These are phyloP conservation scores for Synanthedon andrenaeformis DNA, from an alignment of 2,888 invertebrate genomes.

Conservation along the genomic window DNA sequence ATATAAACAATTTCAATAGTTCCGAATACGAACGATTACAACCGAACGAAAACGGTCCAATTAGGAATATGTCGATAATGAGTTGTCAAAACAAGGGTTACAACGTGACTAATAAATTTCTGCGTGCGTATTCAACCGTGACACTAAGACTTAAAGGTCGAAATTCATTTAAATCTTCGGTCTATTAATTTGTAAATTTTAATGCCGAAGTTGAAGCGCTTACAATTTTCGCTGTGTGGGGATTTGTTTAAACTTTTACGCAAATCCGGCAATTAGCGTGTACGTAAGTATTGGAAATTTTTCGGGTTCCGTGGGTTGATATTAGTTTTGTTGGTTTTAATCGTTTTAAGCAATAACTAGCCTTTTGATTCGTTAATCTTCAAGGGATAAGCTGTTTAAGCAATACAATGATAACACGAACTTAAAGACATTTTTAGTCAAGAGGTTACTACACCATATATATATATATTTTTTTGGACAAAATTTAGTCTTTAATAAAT, in stretches of 20 bases:
- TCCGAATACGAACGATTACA: constrained; percentile 23
- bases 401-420: too few relatives aligned
- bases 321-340: constrained; percentile 7
- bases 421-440: too few relatives aligned
- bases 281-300: constrained; percentile 16
- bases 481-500: too few relatives aligned
- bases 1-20: constrained; percentile 40
- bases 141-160: background rate
- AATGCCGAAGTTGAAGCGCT: constrained; percentile 63
- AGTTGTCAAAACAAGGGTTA: constrained; percentile 64
- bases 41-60: constrained; percentile 43
- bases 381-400: too few relatives aligned
- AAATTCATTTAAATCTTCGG: background rate
- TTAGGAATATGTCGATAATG: constrained; percentile 61
- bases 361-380: background rate
- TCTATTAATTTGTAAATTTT: constrained; percentile 25
- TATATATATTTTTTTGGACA: too few relatives aligned
- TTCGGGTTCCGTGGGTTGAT: constrained; percentile 18
- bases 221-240: constrained; percentile 43
- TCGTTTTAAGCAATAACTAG: background rate
- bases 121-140: constrained; percentile 17
- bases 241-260: constrained; percentile 55
- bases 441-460: too few relatives aligned
- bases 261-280: constrained; percentile 54
- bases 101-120: constrained; percentile 15